Percentiles rank a stretch among this genome's conserved stretches.
These are phyloP conservation scores for Poicephalus meyeri DNA, from an alignment of 2,113 vertebrate species.

Conservation along the genomic window DNA sequence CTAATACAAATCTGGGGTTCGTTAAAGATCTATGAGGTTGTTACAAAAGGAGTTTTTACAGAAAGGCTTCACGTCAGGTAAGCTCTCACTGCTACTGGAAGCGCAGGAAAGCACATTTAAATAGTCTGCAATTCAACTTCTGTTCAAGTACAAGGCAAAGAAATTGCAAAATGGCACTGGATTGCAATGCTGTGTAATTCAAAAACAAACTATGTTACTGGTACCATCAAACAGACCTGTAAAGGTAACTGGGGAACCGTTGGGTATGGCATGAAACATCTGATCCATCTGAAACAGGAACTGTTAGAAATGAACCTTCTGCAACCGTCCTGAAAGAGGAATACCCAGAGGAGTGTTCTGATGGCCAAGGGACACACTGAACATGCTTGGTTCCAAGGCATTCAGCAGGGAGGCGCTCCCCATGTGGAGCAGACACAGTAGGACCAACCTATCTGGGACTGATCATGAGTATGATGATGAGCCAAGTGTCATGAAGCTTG, in stretches of 20 bases:
- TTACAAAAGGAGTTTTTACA: constrained; percentile 75
- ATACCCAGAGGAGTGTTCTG: not conserved
- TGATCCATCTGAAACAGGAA: not conserved
- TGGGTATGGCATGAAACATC: not conserved
- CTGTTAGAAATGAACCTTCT: not conserved
- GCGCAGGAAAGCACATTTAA: constrained; percentile 66
- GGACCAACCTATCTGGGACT: not conserved
- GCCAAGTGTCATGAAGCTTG: not conserved
- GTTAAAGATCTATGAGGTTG: constrained; percentile 71
- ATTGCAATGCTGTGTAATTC: constrained; percentile 31
- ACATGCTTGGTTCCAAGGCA: not conserved
- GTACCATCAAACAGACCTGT: constrained; percentile 61
- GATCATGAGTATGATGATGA: not conserved
- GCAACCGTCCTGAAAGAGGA: not conserved
- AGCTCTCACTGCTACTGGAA: constrained; percentile 52
- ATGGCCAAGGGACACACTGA: rapidly evolving
- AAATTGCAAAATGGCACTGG: constrained; percentile 64
- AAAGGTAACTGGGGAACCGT: not conserved
- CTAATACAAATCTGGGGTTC: constrained; percentile 72
- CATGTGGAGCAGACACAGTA: not conserved
- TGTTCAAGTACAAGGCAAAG: constrained; percentile 76
- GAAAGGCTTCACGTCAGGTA: constrained; percentile 70
- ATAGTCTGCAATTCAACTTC: constrained; percentile 66
- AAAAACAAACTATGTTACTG: not conserved
- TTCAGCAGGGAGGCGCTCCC: not conserved